These are phyloP conservation scores for Ariolimax columbianus DNA, from an alignment of 2,888 invertebrate genomes.

Conservation along the genomic window DNA sequence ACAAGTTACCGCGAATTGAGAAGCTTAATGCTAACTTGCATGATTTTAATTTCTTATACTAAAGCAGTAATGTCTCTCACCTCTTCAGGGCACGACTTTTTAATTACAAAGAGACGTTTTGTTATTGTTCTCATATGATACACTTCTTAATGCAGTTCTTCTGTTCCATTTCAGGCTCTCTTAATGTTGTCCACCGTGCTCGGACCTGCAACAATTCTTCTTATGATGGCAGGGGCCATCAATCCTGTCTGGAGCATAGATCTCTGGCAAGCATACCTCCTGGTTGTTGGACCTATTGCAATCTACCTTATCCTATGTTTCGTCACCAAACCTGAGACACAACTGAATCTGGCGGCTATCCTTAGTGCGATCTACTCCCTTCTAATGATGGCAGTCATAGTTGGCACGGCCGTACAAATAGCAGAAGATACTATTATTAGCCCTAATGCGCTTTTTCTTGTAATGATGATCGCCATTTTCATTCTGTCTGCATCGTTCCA, in stretches of 20 bases:
- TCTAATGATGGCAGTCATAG: conserved; percentile 77
- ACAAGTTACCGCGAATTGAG: no score
- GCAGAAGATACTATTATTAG: conserved; percentile 70
- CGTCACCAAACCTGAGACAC: conserved; percentile 66
- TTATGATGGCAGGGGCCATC: conserved; percentile 77
- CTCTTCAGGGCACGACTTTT: no score
- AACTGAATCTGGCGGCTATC: conserved; percentile 72
- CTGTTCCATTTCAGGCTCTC: conserved; percentile 47
- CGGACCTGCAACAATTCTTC: conserved; percentile 74
- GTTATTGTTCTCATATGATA: no score
- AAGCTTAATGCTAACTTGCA: no score
- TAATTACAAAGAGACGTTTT: no score
- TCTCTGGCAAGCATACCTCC: conserved; percentile 71
- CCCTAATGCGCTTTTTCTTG: conserved; percentile 75
- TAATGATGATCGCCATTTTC: conserved; percentile 70
- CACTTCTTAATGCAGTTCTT: no score
- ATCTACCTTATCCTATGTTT: conserved; percentile 74
- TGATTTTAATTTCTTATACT: no score
- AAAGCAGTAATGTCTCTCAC: no score
- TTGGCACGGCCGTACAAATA: conserved; percentile 71
- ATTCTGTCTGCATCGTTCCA: conserved; percentile 71
- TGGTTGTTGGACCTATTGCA: conserved; percentile 69
- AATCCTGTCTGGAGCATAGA: conserved; percentile 70
- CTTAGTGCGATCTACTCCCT: conserved; percentile 72
- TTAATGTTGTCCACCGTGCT: conserved; percentile 64